A percentile compares a stretch with the other conserved stretches of the same genome.
phyloP scores from a whole-genome alignment of 2,888 invertebrate genomes.

The Pterostichus niger region DNA sequence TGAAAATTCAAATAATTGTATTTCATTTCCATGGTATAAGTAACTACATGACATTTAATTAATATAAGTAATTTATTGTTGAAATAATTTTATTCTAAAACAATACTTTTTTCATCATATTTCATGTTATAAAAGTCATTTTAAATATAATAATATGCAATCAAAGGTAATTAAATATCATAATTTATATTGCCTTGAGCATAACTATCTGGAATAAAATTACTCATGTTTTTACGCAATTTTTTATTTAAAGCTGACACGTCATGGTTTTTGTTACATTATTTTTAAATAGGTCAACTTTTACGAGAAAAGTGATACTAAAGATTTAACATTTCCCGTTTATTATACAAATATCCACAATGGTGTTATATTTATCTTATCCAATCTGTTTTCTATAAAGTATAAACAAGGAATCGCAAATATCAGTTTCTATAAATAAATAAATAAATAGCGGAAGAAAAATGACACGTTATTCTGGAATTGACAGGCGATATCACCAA shows the following conservation, averaged over 20 bases:
- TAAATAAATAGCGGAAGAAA: background rate
- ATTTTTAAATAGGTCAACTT: too few relatives aligned
- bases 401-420: background rate
- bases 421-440: background rate
- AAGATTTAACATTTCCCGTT: too few relatives aligned
- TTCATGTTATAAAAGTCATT: slow-evolving; percentile 27
- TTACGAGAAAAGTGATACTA: too few relatives aligned
- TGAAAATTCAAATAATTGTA: slow-evolving; percentile 41
- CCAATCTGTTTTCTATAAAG: too few relatives aligned
- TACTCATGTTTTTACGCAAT: slow-evolving; percentile 10
- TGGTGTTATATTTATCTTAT: too few relatives aligned
- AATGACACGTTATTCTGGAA: background rate
- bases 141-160: slow-evolving; percentile 34
- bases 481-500: slow-evolving; percentile 7
- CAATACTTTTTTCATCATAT: slow-evolving; percentile 25
- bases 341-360: too few relatives aligned
- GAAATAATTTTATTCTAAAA: background rate
- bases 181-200: slow-evolving; percentile 44
- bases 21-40: slow-evolving; percentile 27
- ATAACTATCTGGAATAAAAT: slow-evolving; percentile 1
- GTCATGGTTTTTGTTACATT: too few relatives aligned
- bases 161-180: slow-evolving; percentile 44
- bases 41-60: slow-evolving; percentile 33
- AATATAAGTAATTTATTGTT: slow-evolving; percentile 29
- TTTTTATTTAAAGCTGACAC: slow-evolving; percentile 5